Base-by-base conservation (phyloP, 53 echinoderm and acorn worm species). In the Antedon mediterranea region DNA sequence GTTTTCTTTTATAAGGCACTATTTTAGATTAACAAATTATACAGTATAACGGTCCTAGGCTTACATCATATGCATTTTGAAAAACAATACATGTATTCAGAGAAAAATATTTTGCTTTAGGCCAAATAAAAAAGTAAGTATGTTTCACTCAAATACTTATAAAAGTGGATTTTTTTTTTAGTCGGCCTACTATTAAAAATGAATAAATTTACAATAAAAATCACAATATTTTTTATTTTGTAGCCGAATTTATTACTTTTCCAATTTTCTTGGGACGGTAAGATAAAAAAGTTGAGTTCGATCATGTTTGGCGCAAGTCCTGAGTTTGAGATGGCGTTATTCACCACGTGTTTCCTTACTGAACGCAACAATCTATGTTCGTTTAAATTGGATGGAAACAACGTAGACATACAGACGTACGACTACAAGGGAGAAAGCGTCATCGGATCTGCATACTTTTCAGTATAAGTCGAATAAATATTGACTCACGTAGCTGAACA, bases 281-380 rank as follows among this genome's bases (percentile, higher is more conserved):
- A 83, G 0, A 43, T 84, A 26, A 93, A 93, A 82, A 84, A 89
- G 6, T 32, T 82, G 32, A 86, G 83, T 71, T 88, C 91, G 31
- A 72, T 82, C 33, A 72, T 89, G 81, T 77, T 83, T 71, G 92
- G 92, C 0, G 83, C 84, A 70, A 92, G 95, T 81, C 89, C 89
- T 0, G 92, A 95, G 81, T 92, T 92, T 74, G 95, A 95, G 77
- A 72, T 95, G 30, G 95, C 89, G 26, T 73, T 95, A 34, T 89
- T 95, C 83, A 87, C 92, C 28, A 79, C 72, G 0, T 89, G 89
- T 33, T 95, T 91, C 87, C 27, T 77, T 13, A 75, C 76, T n/a
- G 77, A 84, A 41, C 91, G 87, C 2, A 89, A 87, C 76, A 72
- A 72, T n/a, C 23, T 85, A 9, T 86, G 85, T 37, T 33, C 81